Evolutionary conservation across 2,113 vertebrate species (phyloP), one percentile per base, ranked within the genome.

Genomic region (Naja naja): DNA sequence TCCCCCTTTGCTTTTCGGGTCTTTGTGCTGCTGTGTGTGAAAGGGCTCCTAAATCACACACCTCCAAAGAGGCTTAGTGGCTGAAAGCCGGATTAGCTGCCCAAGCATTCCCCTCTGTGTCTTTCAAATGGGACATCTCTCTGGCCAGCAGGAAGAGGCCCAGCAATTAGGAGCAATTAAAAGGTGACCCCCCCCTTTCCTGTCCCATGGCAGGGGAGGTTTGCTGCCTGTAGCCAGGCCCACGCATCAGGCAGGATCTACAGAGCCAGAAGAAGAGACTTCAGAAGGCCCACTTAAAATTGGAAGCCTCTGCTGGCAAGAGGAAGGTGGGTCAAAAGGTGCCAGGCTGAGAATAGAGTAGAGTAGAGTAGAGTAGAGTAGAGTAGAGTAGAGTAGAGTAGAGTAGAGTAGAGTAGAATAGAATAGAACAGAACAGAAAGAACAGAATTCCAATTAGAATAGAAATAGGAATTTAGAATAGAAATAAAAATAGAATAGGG

Each of bases 101-200:
- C 58, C 47, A 5, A 94, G 95, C 95, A 64, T 94, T 96, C 95
- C 97, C 95, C 96, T 95, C 96, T 94, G 95, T 92, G 96, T 95
- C 93, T 97, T 97, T 96, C 96, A 97, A 95, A 95, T 94, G 95
- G 95, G 96, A 96, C 97, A 96, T 96, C 96, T 97, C 96, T 92
- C 96, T 95, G 95, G 96, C 97, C 96, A 94, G 96, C 96, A 85
- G 9, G 95, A 97, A 96, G 97, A 97, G 96, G 96, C 95, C 91
- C 96, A 95, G 96, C 96, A 97, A 97, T 97, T 97, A 97, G 96
- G 95, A 96, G 95, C 97, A 97, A 97, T 97, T 97, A 97, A 97
- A 97, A 96, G 95, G 95, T 96, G 96, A n/a, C n/a, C 97, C 92
- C 92, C 25, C 53, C 23, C n/a, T 54, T 94, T 94, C n/a, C 20